Evolutionary conservation across 23 tunicate genomes (phyloP).

Genomic region (Trididemnum nubilum): DNA sequence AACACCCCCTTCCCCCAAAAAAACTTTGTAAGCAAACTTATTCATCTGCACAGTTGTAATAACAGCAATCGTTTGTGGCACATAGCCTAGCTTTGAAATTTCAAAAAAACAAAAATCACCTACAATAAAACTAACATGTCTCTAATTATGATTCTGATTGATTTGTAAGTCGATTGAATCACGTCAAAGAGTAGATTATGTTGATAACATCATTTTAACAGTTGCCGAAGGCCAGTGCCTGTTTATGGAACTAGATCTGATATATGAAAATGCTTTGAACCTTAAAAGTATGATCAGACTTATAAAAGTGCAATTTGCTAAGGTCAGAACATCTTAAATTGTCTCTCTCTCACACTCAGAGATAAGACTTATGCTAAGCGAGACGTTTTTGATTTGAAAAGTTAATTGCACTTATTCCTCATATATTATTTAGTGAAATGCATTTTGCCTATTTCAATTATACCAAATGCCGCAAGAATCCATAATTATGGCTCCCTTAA

Average conservation of each 20-base stretch:
- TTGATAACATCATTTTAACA: neutral
- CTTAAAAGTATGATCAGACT: neutral
- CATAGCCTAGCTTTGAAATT: no score
- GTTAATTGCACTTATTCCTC: conserved; percentile 16
- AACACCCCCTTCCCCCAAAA: no score
- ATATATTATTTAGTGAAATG: conserved; percentile 11
- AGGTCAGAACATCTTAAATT: neutral
- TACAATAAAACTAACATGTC: no score
- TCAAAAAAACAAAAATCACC: no score
- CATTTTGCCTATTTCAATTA: conserved; percentile 1
- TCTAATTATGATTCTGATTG: no score
- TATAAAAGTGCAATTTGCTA: conserved; percentile 3
- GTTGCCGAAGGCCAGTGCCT: conserved; percentile 7
- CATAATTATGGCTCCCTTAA: no score
- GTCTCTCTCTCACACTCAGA: neutral
- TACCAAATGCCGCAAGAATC: neutral
- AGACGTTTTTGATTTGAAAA: conserved; percentile 8
- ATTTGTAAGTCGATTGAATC: neutral
- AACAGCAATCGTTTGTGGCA: no score
- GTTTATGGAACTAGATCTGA: conserved; percentile 15
- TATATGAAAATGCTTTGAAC: conserved; percentile 12
- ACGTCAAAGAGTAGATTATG: conserved; percentile 4
- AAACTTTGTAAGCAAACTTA: no score
- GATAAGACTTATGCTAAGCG: conserved; percentile 2
- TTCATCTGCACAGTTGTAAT: no score